These are phyloP conservation scores for Protophormia terraenovae DNA, from an alignment of 2,888 invertebrate genomes.

Conservation along the genomic window DNA sequence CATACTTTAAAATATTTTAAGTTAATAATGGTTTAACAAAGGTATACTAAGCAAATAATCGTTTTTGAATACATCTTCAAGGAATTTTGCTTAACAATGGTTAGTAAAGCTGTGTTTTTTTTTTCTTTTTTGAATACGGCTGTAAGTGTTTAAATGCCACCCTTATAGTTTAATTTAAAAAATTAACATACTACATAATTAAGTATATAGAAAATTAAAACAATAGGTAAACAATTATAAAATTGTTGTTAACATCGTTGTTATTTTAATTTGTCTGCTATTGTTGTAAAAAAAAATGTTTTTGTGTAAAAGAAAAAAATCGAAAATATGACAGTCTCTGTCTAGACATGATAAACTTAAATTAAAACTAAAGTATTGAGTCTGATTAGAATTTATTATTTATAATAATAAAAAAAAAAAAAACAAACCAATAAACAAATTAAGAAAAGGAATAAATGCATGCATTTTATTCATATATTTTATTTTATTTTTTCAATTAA, in stretches of 20 bases:
- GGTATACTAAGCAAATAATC: no score
- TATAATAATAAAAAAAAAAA: not conserved
- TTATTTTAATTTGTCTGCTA: not conserved
- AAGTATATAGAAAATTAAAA: not conserved
- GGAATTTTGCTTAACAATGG: no score
- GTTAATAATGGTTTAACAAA: no score
- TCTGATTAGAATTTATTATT: conserved; percentile 42
- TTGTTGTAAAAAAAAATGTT: not conserved
- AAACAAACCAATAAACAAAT: conserved; percentile 13
- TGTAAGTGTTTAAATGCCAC: not conserved
- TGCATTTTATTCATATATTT: not conserved
- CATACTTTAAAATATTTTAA: no score
- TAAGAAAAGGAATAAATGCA: not conserved
- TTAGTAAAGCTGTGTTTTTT: no score
- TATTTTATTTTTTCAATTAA: not conserved
- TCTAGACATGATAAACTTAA: conserved; percentile 57
- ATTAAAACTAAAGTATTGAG: not conserved
- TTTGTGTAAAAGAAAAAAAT: not conserved
- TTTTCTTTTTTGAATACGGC: no score
- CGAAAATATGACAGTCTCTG: not conserved
- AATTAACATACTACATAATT: not conserved
- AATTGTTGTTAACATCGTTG: not conserved
- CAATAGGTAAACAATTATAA: not conserved
- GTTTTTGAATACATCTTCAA: no score
- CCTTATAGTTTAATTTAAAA: not conserved